Evolutionary conservation across 92 coral and sea anemone species (phyloP), one percentile per base, ranked within the genome.

Genomic region (Umimayanthus chanpuru): DNA sequence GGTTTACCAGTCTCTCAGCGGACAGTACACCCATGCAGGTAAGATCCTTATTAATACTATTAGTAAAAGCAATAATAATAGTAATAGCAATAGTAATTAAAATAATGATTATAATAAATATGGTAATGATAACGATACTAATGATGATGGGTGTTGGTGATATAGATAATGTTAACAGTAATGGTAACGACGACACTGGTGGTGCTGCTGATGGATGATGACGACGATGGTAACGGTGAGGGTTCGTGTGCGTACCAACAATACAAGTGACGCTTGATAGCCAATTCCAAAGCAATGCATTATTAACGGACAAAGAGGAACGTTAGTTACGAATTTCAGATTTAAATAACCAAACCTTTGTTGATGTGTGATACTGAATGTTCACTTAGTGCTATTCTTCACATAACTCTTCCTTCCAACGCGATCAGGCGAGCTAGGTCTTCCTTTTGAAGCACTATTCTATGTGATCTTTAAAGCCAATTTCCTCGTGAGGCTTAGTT

Each of bases 11-110:
- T 80, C 94, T 96, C 21, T 95, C 96, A 53, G 97, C 98, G 12
- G 96, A 89, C 71, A 96, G 98, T 70, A 92, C 98, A 21, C 98
- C 98, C 1, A 92, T 96, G 94, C 98, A 96, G 98, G 98, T 96
- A 77, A 6, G 78, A 38, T n/a, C 26, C 64, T 68, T 16, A 38
- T 23, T 6, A 2, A 23, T 85, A 20, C n/a, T n/a, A n/a, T n/a
- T 6, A 1, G 10, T 6, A 21, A 29, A 9, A 4, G 29, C 29
- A 16, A 26, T 14, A 49, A 47, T 81, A 10, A 32, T 23, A 28
- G 23, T 81, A 50, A 21, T 81, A 16, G 14, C 29, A 36, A 3
- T 26, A 15, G 15, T 75, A 36, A 20, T 4, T 5, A 36, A 16
- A 74, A 61, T 11, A 3, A 16, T 16, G 5, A 61, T 16, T 4